These are phyloP conservation scores for Lytechinus pictus DNA, from an alignment of 35 echinoderm and acorn worm genomes.

Conservation along the genomic window DNA sequence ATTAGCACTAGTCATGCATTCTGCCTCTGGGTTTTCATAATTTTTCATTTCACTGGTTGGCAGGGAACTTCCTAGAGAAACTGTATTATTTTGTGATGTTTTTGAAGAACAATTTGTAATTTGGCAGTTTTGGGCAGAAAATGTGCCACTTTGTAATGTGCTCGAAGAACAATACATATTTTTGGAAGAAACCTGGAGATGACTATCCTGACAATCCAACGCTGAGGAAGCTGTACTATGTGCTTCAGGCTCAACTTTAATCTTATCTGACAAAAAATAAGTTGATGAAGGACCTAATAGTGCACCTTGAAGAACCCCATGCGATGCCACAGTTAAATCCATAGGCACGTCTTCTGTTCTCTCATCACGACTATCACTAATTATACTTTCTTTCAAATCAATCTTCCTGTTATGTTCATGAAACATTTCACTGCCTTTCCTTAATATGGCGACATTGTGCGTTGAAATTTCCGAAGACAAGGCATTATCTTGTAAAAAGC, in stretches of 20 bases:
- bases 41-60: not conserved
- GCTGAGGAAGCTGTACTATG: not conserved
- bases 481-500: too few species aligned
- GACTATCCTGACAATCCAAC: not conserved
- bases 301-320: too few species aligned
- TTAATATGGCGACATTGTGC: too few species aligned
- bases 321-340: too few species aligned
- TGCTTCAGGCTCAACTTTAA: not conserved
- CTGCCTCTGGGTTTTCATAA: not conserved
- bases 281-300: too few species aligned
- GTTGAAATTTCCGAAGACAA: too few species aligned
- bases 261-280: too few species aligned
- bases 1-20: not conserved
- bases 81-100: not conserved
- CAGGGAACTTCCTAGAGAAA: not conserved
- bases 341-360: too few species aligned
- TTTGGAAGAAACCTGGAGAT: not conserved
- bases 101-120: not conserved
- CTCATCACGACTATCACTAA: too few species aligned
- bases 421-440: too few species aligned
- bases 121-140: not conserved
- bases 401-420: too few species aligned
- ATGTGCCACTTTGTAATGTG: not conserved
- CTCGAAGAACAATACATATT: not conserved
- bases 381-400: too few species aligned